Evolutionary conservation across 2,113 vertebrate species (phyloP), one percentile per base, ranked within the genome.

Genomic region (Callochromis pleurospilus): DNA sequence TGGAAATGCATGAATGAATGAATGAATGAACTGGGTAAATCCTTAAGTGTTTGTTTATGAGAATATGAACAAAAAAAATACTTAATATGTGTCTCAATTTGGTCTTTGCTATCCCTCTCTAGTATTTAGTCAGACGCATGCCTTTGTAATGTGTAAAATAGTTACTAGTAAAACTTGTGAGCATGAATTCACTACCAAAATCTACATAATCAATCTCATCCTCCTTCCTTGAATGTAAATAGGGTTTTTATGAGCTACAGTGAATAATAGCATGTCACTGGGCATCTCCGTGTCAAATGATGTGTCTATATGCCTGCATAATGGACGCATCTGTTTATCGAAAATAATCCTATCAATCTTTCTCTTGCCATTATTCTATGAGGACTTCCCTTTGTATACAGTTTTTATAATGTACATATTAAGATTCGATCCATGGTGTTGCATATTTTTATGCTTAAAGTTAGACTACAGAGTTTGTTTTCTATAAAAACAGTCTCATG

Each of bases 401-500:
- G 33, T 26, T 70, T 24, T 11, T 86, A 42, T 81, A 36, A 24
- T 45, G 13, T 60, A 29, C 6, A 55, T 29, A 31, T 38, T n/a
- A 19, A 47, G 5, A 26, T 21, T n/a, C 5, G 11, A 17, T 26
- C 15, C 42, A 75, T 31, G 70, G 1, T 29, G 14, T 53, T 77
- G 91, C 38, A 88, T 80, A 58, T 89, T 47, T 73, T 92, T 94
- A 33, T 92, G 97, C 97, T 97, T 97, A 95, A 98, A 97, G 90
- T 89, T 97, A 95, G 97, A 97, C 45, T 98, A 88, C 96, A 97
- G 12, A 96, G 96, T 0, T 95, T 47, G 6, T 77, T 96, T 65
- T 33, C 51, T 58, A 96, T 19, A 7, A 15, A 33, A 42, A 56
- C 12, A 29, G 24, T 75, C 21, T 47, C 8, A 75, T 55, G 12